A percentile compares a stretch with the other conserved stretches of the same genome.
Conservation (phyloP, 2,797 vertebrate genomes). For the Nothura maculosa region DNA sequence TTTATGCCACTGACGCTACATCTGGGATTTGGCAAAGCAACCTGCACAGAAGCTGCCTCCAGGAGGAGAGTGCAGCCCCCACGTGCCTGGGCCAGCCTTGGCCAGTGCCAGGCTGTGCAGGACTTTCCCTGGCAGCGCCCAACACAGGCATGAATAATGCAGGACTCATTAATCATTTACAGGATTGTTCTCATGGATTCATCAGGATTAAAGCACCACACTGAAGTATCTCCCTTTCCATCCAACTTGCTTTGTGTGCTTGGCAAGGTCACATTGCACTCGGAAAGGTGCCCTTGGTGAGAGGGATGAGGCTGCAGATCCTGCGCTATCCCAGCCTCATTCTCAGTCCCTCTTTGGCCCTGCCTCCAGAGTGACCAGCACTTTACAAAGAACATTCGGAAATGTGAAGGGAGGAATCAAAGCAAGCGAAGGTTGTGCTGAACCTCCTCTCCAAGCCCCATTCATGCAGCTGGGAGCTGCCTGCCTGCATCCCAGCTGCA, state of each 20-base stretch:
- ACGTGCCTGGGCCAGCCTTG: not conserved
- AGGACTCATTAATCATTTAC: constrained; percentile 62
- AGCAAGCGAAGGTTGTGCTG: not conserved
- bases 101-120: not conserved
- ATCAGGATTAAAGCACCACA: not conserved
- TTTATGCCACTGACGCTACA: not conserved
- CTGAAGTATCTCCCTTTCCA: not conserved
- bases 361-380: rapidly evolving
- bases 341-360: rapidly evolving
- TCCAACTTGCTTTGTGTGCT: not conserved
- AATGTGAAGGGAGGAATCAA: rapidly evolving
- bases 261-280: not conserved
- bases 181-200: not conserved
- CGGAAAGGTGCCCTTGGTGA: not conserved
- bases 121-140: constrained; percentile 9
- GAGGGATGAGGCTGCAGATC: not conserved
- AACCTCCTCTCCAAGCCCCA: too few species aligned
- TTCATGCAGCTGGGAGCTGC: not conserved
- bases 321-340: not conserved
- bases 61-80: not conserved
- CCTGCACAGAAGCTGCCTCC: not conserved
- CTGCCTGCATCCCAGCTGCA: not conserved
- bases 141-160: constrained; percentile 41
- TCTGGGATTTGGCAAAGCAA: not conserved
- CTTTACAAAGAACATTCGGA: not conserved